phyloP scores from a whole-genome alignment of 1,140 invertebrate genomes.

The Pissodes strobi region DNA sequence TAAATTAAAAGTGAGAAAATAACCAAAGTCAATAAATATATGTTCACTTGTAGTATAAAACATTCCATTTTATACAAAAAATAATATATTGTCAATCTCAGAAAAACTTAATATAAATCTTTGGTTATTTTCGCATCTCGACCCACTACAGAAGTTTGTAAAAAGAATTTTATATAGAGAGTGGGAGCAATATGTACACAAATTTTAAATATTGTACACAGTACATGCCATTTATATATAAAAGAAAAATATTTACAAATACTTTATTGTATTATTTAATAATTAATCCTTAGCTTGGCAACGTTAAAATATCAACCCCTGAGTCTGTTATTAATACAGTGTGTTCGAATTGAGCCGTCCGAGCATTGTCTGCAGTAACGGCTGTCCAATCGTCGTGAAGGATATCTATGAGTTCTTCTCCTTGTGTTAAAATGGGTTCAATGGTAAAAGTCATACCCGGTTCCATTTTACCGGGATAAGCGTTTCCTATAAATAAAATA shows the following conservation, averaged over 20 bases:
- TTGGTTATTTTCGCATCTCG: conserved; percentile 48
- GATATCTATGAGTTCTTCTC: conserved; percentile 67
- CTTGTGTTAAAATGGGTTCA: conserved; percentile 85
- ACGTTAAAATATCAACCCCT: conserved; percentile 74
- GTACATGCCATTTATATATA: conserved; percentile 41
- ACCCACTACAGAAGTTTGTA: conserved; percentile 41
- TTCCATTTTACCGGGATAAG: conserved; percentile 74
- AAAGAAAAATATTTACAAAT: conserved; percentile 31
- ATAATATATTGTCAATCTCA: not conserved
- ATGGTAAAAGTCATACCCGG: conserved; percentile 94
- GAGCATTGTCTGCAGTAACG: conserved; percentile 73
- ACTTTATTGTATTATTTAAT: not conserved
- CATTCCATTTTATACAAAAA: conserved; percentile 52
- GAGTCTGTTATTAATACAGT: conserved; percentile 82
- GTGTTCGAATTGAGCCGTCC: conserved; percentile 90
- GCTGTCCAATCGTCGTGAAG: conserved; percentile 89
- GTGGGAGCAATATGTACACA: conserved; percentile 52
- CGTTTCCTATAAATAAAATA: conserved; percentile 63
- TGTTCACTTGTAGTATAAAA: conserved; percentile 40
- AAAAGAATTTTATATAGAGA: conserved; percentile 46
- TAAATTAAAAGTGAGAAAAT: conserved; percentile 46
- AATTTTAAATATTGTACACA: conserved; percentile 53
- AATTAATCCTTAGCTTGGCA: conserved; percentile 37
- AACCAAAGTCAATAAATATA: conserved; percentile 42
- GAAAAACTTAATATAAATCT: not conserved